phyloP scores from a whole-genome alignment of 1,140 invertebrate genomes.

The Drosophila santomea region DNA sequence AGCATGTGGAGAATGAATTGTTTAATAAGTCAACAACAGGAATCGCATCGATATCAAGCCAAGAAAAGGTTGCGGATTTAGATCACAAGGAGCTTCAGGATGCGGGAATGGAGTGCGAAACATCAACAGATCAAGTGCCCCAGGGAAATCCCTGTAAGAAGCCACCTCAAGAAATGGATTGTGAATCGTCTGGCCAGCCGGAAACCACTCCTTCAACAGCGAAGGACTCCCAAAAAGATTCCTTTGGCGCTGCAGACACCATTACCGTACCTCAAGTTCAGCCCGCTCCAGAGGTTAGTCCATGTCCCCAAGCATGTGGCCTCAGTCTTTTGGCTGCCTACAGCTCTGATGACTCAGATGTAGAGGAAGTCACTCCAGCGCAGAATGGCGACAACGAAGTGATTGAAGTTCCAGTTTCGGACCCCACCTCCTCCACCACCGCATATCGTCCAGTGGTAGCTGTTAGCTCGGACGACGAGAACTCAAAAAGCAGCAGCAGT shows the following conservation, averaged over 20 bases:
- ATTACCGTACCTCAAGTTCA: background rate
- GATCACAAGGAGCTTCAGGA: background rate
- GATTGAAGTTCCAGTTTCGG: constrained; percentile 61
- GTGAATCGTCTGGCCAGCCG: background rate
- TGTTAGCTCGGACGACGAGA: constrained; percentile 57
- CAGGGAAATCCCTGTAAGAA: background rate
- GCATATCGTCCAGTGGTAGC: constrained; percentile 49
- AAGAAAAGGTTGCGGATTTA: background rate
- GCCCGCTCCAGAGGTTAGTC: constrained; percentile 13
- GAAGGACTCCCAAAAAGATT: background rate
- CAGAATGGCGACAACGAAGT: constrained; percentile 62
- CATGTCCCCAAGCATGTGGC: constrained; percentile 20
- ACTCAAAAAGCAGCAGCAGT: constrained; percentile 38
- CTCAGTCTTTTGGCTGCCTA: constrained; percentile 72
- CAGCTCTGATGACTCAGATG: constrained; percentile 62
- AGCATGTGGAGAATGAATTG: background rate
- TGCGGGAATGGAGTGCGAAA: constrained; percentile 21
- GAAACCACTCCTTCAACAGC: background rate
- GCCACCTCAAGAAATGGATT: constrained; percentile 26
- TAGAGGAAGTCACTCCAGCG: constrained; percentile 11
- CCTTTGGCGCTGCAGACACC: background rate
- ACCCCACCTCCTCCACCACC: constrained; percentile 7
- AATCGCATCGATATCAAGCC: background rate
- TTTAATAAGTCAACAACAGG: constrained; percentile 1
- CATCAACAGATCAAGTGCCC: background rate